A percentile compares a stretch with the other conserved stretches of the same genome.
Evolutionary conservation across 2,797 vertebrate genomes (phyloP).

Genomic region (Spinibarbus caldwelli): DNA sequence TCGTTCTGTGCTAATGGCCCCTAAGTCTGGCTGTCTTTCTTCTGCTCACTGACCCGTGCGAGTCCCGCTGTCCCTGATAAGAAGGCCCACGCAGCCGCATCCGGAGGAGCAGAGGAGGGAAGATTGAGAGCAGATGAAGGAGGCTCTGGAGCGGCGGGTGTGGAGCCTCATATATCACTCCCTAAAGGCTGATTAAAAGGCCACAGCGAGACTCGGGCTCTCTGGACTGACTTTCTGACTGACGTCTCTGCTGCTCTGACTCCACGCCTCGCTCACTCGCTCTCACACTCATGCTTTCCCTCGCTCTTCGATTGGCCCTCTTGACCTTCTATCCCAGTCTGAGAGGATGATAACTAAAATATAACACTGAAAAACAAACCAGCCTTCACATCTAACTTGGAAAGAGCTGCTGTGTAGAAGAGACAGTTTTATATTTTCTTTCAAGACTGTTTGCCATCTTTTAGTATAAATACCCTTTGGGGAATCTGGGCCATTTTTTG

Average conservation of each 20-base stretch:
- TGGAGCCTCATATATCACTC: conserved; percentile 78
- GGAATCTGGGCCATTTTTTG: not conserved
- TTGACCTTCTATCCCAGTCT: conserved; percentile 41
- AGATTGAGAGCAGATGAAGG: conserved; percentile 86
- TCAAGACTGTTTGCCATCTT: not conserved
- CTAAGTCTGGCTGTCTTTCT: not conserved
- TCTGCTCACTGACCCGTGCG: not conserved
- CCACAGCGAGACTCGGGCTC: conserved; percentile 32
- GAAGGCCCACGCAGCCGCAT: conserved; percentile 77
- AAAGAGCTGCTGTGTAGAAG: not conserved
- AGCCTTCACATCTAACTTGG: conserved; percentile 3
- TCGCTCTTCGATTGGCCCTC: conserved; percentile 9
- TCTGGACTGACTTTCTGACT: conserved; percentile 39
- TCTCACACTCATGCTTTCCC: conserved; percentile 51
- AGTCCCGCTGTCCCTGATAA: conserved; percentile 65
- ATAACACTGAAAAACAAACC: not conserved
- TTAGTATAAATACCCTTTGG: not conserved
- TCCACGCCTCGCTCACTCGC: conserved; percentile 21
- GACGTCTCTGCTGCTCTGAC: conserved; percentile 32
- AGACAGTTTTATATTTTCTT: not conserved
- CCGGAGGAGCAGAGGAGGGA: conserved; percentile 68
- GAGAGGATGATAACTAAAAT: conserved; percentile 4
- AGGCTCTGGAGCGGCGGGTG: conserved; percentile 68
- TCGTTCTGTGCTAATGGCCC: not conserved
- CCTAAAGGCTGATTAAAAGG: conserved; percentile 79